Evolutionary conservation across 92 coral and sea anemone genomes (phyloP).

Genomic region (Phymanthus crucifer): DNA sequence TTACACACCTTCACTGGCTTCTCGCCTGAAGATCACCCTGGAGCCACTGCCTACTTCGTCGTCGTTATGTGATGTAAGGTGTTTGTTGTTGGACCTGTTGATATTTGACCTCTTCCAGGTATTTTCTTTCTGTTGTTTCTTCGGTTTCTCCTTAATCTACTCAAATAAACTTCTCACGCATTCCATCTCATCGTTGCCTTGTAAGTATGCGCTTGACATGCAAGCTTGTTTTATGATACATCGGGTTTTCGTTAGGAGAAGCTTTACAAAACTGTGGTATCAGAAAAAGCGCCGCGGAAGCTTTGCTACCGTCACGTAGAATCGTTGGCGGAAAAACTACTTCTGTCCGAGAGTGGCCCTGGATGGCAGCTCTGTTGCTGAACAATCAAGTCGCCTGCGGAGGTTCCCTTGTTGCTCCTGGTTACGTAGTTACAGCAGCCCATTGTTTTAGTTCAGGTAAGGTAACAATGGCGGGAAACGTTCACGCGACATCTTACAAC

Average conservation of each 20-base stretch:
- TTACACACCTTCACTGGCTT: too few relatives aligned
- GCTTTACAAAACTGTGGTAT: slow-evolving; percentile 19
- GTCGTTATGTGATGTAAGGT: too few relatives aligned
- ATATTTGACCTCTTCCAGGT: too few relatives aligned
- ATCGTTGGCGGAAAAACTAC: slow-evolving; percentile 44
- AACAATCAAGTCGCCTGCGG: slow-evolving; percentile 59
- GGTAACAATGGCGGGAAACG: not conserved
- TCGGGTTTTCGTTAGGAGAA: not conserved
- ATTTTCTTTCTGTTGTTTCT: too few relatives aligned
- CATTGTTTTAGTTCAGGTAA: slow-evolving; percentile 60
- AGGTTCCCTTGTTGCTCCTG: slow-evolving; percentile 56
- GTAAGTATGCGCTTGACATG: too few relatives aligned
- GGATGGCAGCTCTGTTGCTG: slow-evolving; percentile 52
- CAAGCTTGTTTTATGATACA: not conserved
- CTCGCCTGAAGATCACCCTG: too few relatives aligned
- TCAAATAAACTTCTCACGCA: too few relatives aligned
- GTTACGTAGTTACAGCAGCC: slow-evolving; percentile 66
- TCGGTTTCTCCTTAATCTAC: too few relatives aligned
- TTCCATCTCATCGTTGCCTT: too few relatives aligned
- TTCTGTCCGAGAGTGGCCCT: slow-evolving; percentile 51
- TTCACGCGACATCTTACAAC: too few relatives aligned
- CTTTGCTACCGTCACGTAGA: slow-evolving; percentile 20
- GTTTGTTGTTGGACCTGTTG: too few relatives aligned
- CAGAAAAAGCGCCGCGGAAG: not conserved
- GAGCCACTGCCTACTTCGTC: too few relatives aligned